Evolutionary conservation across 2,797 vertebrate species (phyloP), one percentile per base, ranked within the genome.

Genomic region (Sebastes jordani): DNA sequence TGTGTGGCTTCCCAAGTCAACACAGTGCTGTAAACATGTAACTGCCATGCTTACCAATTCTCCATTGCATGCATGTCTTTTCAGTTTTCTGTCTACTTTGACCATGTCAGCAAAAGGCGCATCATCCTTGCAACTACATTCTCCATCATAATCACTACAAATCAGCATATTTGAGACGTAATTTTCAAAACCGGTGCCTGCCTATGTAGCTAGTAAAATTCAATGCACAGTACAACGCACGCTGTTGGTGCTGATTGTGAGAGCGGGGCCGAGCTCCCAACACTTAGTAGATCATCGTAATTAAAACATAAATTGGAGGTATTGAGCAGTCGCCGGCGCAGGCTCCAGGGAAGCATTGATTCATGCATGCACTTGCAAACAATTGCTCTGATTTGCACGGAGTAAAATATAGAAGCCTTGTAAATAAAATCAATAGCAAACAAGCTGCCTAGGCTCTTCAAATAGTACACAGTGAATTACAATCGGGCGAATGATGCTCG

Each of bases 291-390:
- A 93, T 94, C 89, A 92, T 91, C 82, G 42, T 93, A 93, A 95
- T 95, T 94, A 95, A 94, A 95, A 92, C 93, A 93, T 93, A 94
- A 95, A 94, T 94, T 92, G 92, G 87, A 89, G 81, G 73, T 90
- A 93, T 92, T 88, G 92, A 95, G 86, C 84, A 78, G 90, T 80
- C 52, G 34, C 78, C 32, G 11, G 78, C 54, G 9, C 68, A 49
- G 76, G 80, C 90, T 89, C 79, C 55, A 56, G 86, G 84, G 76
- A 89, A 71, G 59, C 71, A 93, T 73, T 88, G 93, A 95, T 94
- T 94, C 86, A 90, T 85, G 85, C 83, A 78, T 84, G 89, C 91
- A 90, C 90, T 93, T 92, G 78, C 86, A 92, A 93, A 93, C 92
- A 92, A 93, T 92, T 83, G 85, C 86, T 83, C 91, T 91, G 88